Evolutionary conservation across 2,113 vertebrate species (phyloP).

Genomic region (Spea multiplicata): DNA sequence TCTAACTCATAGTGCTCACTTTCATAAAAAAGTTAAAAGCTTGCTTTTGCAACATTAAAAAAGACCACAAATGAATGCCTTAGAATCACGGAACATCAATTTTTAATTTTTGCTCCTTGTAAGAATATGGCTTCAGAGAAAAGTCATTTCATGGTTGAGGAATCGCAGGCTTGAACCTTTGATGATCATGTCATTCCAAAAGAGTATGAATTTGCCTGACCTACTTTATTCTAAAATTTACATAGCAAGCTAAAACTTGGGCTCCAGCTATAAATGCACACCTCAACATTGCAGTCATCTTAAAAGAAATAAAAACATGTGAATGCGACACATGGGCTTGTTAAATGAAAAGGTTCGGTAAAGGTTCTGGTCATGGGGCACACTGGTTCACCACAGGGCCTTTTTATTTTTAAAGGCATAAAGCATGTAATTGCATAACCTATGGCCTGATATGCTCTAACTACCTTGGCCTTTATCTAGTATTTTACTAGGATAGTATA

Average conservation of each 20-base stretch:
- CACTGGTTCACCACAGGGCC: no score
- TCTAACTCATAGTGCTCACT: slow-evolving; percentile 2
- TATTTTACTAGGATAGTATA: no score
- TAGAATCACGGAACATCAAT: slow-evolving; percentile 24
- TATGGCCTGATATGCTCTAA: no score
- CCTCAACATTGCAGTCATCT: background rate
- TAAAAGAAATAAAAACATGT: no score
- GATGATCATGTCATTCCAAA: slow-evolving; percentile 23
- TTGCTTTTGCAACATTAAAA: slow-evolving; percentile 5
- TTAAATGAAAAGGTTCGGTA: no score
- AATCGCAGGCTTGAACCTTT: slow-evolving; percentile 33
- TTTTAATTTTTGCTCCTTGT: slow-evolving; percentile 40
- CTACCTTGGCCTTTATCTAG: no score
- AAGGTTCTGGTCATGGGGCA: no score
- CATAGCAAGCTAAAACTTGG: background rate
- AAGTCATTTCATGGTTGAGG: slow-evolving; percentile 41
- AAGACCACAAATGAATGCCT: slow-evolving; percentile 31
- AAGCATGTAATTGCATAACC: no score
- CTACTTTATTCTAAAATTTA: slow-evolving; percentile 7
- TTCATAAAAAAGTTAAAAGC: slow-evolving; percentile 18
- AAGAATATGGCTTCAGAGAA: slow-evolving; percentile 34
- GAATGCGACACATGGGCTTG: no score
- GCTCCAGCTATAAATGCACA: background rate
- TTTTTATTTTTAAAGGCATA: no score
- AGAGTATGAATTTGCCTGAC: slow-evolving; percentile 27